Evolutionary conservation across 2,797 vertebrate genomes (phyloP).

Genomic region (Otolemur crassicaudatus): DNA sequence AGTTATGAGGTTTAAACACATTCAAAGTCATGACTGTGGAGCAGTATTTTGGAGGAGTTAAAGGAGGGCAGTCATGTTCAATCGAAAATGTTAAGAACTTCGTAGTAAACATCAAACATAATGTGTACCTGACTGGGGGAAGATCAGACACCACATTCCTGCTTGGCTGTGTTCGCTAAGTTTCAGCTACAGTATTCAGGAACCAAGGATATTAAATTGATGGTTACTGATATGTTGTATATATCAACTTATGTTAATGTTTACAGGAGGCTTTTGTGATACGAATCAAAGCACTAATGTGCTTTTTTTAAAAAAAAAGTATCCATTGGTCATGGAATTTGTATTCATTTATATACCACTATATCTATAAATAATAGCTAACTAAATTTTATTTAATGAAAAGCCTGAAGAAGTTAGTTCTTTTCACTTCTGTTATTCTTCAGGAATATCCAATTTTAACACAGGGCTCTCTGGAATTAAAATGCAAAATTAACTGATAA

Average conservation of each 20-base stretch:
- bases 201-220: not conserved
- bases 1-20: not conserved
- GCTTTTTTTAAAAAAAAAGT: not conserved
- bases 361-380: not conserved
- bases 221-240: not conserved
- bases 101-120: not conserved
- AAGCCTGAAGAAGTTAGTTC: not conserved
- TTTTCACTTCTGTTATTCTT: not conserved
- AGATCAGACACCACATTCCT: not conserved
- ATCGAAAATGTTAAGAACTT: not conserved
- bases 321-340: not conserved
- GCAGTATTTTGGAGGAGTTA: not conserved
- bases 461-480: not conserved
- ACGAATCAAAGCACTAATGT: not conserved
- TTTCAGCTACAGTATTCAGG: not conserved
- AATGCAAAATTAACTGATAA: constrained; percentile 18
- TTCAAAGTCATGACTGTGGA: not conserved
- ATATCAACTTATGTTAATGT: not conserved
- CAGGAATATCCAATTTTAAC: not conserved
- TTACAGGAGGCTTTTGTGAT: not conserved
- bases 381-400: constrained; percentile 16
- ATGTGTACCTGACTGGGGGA: not conserved
- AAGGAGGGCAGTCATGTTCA: not conserved
- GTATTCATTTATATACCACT: not conserved
- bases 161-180: not conserved